A percentile compares a stretch with the other conserved stretches of the same genome.
Evolutionary conservation across 2,797 vertebrate species (phyloP).

Genomic region (Varecia variegata): DNA sequence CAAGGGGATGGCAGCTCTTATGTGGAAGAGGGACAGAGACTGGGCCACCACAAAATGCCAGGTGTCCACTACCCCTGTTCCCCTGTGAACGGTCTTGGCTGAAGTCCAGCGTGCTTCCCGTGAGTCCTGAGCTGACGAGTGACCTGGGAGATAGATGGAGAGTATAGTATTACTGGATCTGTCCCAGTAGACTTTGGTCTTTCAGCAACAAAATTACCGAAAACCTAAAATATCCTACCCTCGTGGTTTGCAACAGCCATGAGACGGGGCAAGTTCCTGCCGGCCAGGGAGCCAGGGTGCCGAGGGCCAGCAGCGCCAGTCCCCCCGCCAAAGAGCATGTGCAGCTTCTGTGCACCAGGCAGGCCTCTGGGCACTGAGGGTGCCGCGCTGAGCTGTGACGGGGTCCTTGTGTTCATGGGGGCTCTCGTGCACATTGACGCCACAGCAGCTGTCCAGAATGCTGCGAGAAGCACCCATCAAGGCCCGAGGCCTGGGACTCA

Average conservation of each 20-base stretch:
- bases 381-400: rapidly evolving
- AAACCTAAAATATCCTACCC: not conserved
- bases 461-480: rapidly evolving
- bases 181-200: rapidly evolving
- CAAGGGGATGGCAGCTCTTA: not conserved
- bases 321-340: rapidly evolving
- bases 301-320: rapidly evolving
- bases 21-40: not conserved
- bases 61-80: rapidly evolving
- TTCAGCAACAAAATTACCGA: not conserved
- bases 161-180: not conserved
- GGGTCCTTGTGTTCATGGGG: not conserved
- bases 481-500: rapidly evolving
- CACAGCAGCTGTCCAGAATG: rapidly evolving
- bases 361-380: rapidly evolving
- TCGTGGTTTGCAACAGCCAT: rapidly evolving
- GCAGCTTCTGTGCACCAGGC: rapidly evolving
- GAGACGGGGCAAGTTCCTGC: rapidly evolving
- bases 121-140: not conserved
- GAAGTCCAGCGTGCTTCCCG: rapidly evolving
- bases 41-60: not conserved
- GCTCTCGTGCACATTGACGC: rapidly evolving
- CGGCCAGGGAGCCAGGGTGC: rapidly evolving
- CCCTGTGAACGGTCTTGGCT: rapidly evolving
- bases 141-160: rapidly evolving